Base-by-base conservation (phyloP, 1,140 invertebrate genomes). In the Aphelenchoides avenae region DNA sequence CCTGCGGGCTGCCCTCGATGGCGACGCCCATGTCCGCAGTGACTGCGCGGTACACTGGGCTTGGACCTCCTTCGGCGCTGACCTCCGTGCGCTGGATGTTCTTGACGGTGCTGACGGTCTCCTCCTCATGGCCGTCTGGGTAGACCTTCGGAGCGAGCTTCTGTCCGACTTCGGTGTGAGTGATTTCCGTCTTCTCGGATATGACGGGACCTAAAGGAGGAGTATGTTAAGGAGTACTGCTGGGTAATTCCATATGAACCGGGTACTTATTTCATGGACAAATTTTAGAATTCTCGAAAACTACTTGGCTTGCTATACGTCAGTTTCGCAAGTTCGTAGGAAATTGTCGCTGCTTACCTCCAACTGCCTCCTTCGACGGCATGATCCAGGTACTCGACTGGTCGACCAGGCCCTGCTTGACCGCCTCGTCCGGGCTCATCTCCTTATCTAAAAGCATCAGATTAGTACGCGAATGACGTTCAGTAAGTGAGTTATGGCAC, bases 371-470 rank as follows among this genome's bases (percentile, higher is more conserved):
- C 9, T 84, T 1, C 83, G 62, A 89, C 89, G 75, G 71, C 13
- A 73, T 53, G 24, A 73, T 75, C 75, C 71, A 73, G 66, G 78
- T 73, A 42, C 52, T 63, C 9, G 44, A 30, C 11, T 73, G 73
- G 44, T 79, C 78, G 26, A 83, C 68, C 2, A 82, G 57, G 24
- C 80, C 80, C 61, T 67, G 62, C 42, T 75, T 72, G 30, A 92
- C 82, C 0, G 89, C 89, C 77, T 89, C 86, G 73, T 89, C 85
- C 41, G 92, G 84, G 1, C 85, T 83, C 64, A 91, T 84, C 18
- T 79, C 62, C 5, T 85, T 81, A 69, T 85, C 83, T n/a, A n/a
- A n/a, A n/a, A n/a, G n/a, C n/a, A n/a, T n/a, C n/a, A n/a, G n/a
- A n/a, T n/a, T n/a, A n/a, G n/a, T n/a, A n/a, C n/a, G n/a, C n/a